A percentile compares a stretch with the other conserved stretches of the same genome.
Evolutionary conservation across 2,888 invertebrate genomes (phyloP).

Genomic region (Mimachlamys varia): DNA sequence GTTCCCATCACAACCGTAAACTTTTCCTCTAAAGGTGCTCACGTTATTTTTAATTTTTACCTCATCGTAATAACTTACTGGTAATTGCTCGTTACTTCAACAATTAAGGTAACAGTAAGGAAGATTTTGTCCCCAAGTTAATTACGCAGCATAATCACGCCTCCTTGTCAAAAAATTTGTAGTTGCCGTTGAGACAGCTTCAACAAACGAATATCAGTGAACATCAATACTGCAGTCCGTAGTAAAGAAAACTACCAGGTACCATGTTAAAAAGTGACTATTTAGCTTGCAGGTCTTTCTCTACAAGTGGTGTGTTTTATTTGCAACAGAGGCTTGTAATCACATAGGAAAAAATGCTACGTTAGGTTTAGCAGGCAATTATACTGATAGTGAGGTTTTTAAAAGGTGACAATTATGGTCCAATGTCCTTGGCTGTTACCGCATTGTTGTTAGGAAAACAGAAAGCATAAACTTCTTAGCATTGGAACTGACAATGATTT

Average conservation of each 20-base stretch:
- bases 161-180: not conserved
- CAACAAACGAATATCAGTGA: not conserved
- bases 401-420: not conserved
- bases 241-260: not conserved
- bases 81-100: too few species aligned
- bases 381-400: not conserved
- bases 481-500: not conserved
- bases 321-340: not conserved
- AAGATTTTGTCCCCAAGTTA: not conserved
- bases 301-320: not conserved
- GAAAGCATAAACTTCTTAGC: not conserved
- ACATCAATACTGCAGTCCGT: not conserved
- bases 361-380: not conserved
- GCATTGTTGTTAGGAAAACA: not conserved
- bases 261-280: not conserved
- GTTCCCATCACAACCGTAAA: not conserved
- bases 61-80: too few species aligned
- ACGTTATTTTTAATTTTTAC: too few species aligned
- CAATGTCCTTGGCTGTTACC: not conserved
- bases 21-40: too few species aligned
- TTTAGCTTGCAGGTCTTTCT: not conserved
- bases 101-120: too few species aligned
- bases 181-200: not conserved
- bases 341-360: not conserved
- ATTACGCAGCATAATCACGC: not conserved